Percentiles rank a stretch among this genome's conserved stretches.
These are phyloP conservation scores for Rhyacophila evoluta DNA, from an alignment of 2,888 invertebrate species.

Conservation along the genomic window DNA sequence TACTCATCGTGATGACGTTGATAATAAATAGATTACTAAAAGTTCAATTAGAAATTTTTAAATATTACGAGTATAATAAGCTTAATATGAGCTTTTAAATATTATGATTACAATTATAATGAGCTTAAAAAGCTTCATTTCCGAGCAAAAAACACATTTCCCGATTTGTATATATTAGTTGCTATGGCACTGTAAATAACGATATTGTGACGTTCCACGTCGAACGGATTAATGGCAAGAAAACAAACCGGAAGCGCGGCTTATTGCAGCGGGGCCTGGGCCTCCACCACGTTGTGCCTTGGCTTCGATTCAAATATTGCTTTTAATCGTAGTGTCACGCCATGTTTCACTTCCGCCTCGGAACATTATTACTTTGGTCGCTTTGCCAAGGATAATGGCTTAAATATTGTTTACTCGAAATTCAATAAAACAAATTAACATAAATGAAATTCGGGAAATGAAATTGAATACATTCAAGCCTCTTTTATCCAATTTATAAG, in stretches of 20 bases:
- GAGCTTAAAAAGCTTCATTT: no score
- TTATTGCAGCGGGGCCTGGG: constrained; percentile 29
- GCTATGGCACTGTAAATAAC: constrained; percentile 30
- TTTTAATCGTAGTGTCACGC: constrained; percentile 5
- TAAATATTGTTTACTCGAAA: neutral
- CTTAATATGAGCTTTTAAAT: no score
- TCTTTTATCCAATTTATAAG: no score
- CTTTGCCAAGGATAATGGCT: no score
- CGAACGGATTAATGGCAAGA: constrained; percentile 39
- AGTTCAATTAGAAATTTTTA: no score
- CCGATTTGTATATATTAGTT: neutral
- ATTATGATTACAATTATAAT: no score
- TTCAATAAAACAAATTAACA: neutral
- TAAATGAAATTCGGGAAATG: no score
- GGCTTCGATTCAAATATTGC: neutral
- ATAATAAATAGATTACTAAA: no score
- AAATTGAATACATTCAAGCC: no score
- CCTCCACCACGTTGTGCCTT: neutral
- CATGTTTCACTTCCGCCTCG: constrained; percentile 2
- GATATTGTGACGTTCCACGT: constrained; percentile 38
- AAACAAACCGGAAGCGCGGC: constrained; percentile 37
- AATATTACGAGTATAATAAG: no score
- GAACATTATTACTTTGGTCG: neutral
- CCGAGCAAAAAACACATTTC: neutral
- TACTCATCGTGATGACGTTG: no score